phyloP scores from a whole-genome alignment of 2,113 vertebrate genomes.

The Heliornis fulica region DNA sequence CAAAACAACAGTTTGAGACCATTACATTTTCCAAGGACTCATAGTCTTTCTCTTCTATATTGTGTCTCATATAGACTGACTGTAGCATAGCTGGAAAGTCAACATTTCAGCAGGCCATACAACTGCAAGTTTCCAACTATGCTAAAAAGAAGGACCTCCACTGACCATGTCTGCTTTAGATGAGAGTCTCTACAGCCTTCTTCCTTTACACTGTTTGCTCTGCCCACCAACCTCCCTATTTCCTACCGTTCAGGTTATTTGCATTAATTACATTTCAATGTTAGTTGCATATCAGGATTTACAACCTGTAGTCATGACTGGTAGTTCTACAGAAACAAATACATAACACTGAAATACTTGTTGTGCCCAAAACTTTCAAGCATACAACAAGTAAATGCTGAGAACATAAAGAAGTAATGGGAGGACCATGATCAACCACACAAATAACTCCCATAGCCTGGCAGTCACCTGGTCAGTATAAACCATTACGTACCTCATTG shows the following conservation, averaged over 20 bases:
- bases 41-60: background rate
- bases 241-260: background rate
- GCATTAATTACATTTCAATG: background rate
- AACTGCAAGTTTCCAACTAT: background rate
- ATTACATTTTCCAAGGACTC: background rate
- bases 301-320: background rate
- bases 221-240: background rate
- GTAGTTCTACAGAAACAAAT: background rate
- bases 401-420: background rate
- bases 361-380: rapidly evolving
- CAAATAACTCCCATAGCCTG: background rate
- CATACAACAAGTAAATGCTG: background rate
- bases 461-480: background rate
- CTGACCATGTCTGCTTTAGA: background rate
- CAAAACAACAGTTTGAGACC: background rate
- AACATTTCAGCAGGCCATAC: background rate
- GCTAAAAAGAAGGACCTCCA: background rate
- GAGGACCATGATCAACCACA: background rate
- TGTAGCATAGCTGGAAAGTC: background rate
- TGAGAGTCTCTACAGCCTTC: background rate
- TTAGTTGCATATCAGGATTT: background rate
- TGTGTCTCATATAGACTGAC: background rate
- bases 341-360: background rate
- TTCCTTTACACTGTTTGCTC: background rate
- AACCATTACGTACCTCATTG: background rate